Evolutionary conservation across 2,888 invertebrate genomes (phyloP), one percentile per base, ranked within the genome.

Genomic region (Rhagonycha fulva): DNA sequence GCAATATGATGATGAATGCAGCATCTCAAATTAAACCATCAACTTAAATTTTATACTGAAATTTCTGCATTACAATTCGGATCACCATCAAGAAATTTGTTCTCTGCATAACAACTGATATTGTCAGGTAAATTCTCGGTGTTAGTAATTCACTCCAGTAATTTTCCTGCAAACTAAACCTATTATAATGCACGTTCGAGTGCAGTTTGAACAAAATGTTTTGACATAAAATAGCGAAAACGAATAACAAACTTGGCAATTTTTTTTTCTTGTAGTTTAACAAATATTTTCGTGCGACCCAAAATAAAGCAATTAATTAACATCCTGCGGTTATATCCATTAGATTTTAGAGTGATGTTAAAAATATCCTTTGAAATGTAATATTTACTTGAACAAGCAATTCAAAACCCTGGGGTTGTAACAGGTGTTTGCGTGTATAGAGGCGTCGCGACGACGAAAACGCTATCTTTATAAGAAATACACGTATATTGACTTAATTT

Each of bases 391-490:
- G 47, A 47, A 62, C 19, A 68, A 68, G 19, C 63, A 14, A 24
- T 11, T 14, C 10, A 60, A 72, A n/a, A 60, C 32, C 26, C 23
- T 32, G 28, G 71, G 32, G 47, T 63, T 32, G 71, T 72, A 72
- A 72, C 71, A 72, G 71, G 71, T 72, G 71, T 67, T 72, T 60
- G 71, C 71, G 71, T 72, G 71, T 72, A 66, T 24, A 47, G 32
- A 71, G 47, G 28, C 61, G 62, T 32, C 68, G 28, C 62, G 70
- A 70, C 14, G 47, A 67, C 14, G 47, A 67, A 67, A 66, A 14
- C 67, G 47, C 14, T 66, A 66, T 19, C 63, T 19, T 66, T 24
- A 66, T 66, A 66, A 24, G 26, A 24, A 66, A 24, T 23, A 23
- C 19, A 12, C 23, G 63, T n/a, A 12, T 66, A 66, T 24, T 14